These are phyloP conservation scores for Agrypnus murinus DNA, from an alignment of 2,888 invertebrate genomes.

Conservation along the genomic window DNA sequence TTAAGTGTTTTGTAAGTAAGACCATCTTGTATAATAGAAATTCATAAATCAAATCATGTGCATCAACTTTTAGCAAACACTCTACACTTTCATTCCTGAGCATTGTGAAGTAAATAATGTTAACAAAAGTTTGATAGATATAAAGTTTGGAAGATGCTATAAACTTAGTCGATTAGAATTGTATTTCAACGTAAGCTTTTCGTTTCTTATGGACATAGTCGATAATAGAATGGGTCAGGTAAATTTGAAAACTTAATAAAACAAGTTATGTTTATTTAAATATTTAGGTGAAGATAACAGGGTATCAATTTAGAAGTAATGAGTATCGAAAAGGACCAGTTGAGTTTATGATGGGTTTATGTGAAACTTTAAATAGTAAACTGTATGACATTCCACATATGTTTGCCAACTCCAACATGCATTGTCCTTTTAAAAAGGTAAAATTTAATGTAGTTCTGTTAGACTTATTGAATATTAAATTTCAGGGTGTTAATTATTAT, in stretches of 20 bases:
- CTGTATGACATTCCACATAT: slow-evolving; percentile 3
- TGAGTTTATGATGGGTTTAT: slow-evolving; percentile 14
- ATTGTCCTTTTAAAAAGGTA: slow-evolving; percentile 1
- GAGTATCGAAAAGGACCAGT: slow-evolving; percentile 9
- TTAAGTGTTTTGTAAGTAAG: too few relatives aligned
- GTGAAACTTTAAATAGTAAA: not conserved
- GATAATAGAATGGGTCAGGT: not conserved
- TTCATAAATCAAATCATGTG: too few relatives aligned
- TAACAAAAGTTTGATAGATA: not conserved
- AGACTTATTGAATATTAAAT: not conserved
- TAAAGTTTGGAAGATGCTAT: not conserved
- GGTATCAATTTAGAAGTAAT: slow-evolving; percentile 18
- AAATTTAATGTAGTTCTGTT: too few relatives aligned
- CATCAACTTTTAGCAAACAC: not conserved
- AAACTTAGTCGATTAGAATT: not conserved
- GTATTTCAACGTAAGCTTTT: not conserved
- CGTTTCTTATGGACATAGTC: not conserved
- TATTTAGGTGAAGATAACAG: slow-evolving; percentile 1
- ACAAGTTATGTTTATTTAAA: not conserved
- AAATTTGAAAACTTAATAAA: too few relatives aligned
- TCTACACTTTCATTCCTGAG: not conserved
- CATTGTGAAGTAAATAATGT: not conserved
- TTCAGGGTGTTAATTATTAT: not conserved
- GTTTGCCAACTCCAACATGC: not conserved
- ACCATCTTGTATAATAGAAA: too few relatives aligned